These are phyloP conservation scores for Cataglyphis cursor DNA, from an alignment of 2,888 invertebrate genomes.

Conservation along the genomic window DNA sequence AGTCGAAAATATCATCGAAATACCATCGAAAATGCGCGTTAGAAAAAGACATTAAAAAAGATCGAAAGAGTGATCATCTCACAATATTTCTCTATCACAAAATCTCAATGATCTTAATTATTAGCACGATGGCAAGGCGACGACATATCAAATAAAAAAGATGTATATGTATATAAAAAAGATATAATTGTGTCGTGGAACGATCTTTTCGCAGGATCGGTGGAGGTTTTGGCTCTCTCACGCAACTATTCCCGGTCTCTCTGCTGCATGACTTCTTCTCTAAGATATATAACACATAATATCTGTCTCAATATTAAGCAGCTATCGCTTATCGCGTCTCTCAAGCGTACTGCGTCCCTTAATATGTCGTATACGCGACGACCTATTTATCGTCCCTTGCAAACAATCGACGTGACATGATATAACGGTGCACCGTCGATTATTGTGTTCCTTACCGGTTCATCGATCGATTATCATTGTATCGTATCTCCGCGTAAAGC, in stretches of 20 bases:
- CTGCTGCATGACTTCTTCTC: slow-evolving; percentile 44
- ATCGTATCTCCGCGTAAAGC: background rate
- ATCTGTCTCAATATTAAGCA: slow-evolving; percentile 45
- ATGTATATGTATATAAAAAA: slow-evolving; percentile 41
- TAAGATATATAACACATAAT: slow-evolving; percentile 31
- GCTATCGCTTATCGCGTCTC: slow-evolving; percentile 42
- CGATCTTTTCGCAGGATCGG: slow-evolving; percentile 47
- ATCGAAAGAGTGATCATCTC: background rate
- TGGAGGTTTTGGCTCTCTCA: slow-evolving; percentile 64
- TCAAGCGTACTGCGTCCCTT: slow-evolving; percentile 38
- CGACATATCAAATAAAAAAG: slow-evolving; percentile 40
- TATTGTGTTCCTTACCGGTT: background rate
- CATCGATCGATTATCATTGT: slow-evolving; percentile 25
- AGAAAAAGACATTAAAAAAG: slow-evolving; percentile 28
- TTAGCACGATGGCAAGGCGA: slow-evolving; percentile 9
- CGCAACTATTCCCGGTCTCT: background rate
- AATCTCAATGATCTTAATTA: background rate
- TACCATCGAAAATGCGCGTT: background rate
- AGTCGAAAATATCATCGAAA: background rate
- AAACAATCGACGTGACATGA: slow-evolving; percentile 30
- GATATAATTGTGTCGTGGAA: slow-evolving; percentile 11
- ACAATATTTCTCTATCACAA: slow-evolving; percentile 28
- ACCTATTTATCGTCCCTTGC: background rate
- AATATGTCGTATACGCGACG: slow-evolving; percentile 11
- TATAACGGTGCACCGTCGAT: background rate